These are phyloP conservation scores for Xestia sexstrigata DNA, from an alignment of 2,888 invertebrate genomes.

Conservation along the genomic window DNA sequence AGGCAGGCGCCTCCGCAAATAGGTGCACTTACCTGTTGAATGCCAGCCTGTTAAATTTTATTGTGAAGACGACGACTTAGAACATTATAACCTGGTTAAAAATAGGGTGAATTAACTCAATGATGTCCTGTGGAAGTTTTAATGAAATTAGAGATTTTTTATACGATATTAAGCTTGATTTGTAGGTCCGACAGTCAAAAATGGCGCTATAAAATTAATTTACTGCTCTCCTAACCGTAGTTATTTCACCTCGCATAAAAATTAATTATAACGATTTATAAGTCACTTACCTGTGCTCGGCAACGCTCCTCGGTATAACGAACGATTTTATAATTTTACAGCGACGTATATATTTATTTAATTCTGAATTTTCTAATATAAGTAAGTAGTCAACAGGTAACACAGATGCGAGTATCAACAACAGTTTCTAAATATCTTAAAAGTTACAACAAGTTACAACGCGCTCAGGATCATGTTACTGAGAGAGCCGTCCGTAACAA, in stretches of 20 bases:
- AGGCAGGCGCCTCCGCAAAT: conserved; percentile 33
- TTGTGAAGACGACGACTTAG: conserved; percentile 12
- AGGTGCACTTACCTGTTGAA: conserved; percentile 68
- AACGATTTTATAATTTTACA: conserved; percentile 75
- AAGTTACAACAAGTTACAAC: conserved; percentile 86
- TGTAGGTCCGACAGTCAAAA: conserved; percentile 17
- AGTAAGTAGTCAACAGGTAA: conserved; percentile 89
- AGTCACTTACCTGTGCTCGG: conserved; percentile 75
- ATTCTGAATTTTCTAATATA: conserved; percentile 81
- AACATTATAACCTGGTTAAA: conserved; percentile 1
- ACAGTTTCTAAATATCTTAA: conserved; percentile 87
- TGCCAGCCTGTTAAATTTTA: conserved; percentile 42
- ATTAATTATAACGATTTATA: conserved; percentile 40
- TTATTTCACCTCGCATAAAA: conserved; percentile 46
- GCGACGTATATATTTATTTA: conserved; percentile 80
- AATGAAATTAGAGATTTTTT: conserved; percentile 11
- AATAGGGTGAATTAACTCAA: conserved; percentile 24
- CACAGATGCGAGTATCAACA: conserved; percentile 88
- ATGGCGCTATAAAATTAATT: conserved; percentile 46
- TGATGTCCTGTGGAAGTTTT: background rate
- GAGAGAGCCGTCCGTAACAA: conserved; percentile 82
- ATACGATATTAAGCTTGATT: conserved; percentile 25
- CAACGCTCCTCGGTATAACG: conserved; percentile 70
- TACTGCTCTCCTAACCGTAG: conserved; percentile 29
- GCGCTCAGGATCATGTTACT: conserved; percentile 77